Evolutionary conservation across 1,140 invertebrate genomes (phyloP).

Genomic region (Euura lappo): DNA sequence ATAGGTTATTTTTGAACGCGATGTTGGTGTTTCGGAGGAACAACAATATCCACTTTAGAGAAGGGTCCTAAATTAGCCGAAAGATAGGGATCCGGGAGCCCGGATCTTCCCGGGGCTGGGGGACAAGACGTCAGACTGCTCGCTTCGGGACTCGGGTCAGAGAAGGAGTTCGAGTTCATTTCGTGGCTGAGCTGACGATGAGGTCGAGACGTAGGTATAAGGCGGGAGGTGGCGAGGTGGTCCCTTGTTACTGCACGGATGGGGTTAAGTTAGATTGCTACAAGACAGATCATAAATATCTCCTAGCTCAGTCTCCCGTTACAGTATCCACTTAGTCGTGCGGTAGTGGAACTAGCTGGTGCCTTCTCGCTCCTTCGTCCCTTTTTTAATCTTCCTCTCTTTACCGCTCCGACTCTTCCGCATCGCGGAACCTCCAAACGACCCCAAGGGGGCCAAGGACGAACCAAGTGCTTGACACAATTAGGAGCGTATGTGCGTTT

Average conservation of each 20-base stretch:
- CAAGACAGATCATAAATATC: conserved; percentile 40
- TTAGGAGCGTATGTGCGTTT: neutral
- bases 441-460: neutral
- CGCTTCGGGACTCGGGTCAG: neutral
- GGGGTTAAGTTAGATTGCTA: conserved; percentile 36
- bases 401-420: no score
- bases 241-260: conserved; percentile 16
- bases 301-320: neutral
- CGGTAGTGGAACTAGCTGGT: neutral
- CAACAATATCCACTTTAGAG: neutral
- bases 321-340: conserved; percentile 6
- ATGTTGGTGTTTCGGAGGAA: neutral
- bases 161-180: conserved; percentile 33
- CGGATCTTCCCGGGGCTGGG: neutral
- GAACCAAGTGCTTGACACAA: neutral
- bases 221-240: conserved; percentile 7
- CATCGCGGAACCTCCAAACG: no score
- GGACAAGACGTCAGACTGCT: neutral
- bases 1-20: neutral
- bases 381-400: no score
- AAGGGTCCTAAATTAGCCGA: neutral
- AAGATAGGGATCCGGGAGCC: neutral
- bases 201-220: neutral
- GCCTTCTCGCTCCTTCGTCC: neutral
- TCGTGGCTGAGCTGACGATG: conserved; percentile 20